A percentile compares a stretch with the other conserved stretches of the same genome.
Conservation (phyloP, 2,888 invertebrate species). For the Parnassius glacialis region DNA sequence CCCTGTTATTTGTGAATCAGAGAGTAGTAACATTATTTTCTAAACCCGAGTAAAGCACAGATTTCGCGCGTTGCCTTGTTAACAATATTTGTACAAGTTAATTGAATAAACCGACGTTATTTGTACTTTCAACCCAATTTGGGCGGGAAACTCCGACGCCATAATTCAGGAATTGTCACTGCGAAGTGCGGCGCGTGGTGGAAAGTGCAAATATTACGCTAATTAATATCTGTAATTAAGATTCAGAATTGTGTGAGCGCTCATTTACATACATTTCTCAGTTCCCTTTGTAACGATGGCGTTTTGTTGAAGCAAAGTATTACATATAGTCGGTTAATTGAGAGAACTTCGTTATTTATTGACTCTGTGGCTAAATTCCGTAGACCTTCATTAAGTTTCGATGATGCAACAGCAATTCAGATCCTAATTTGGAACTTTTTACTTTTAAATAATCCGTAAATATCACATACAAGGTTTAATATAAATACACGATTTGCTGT, state of each 20-base stretch:
- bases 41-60: neutral
- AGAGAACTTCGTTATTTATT: neutral
- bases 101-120: constrained; percentile 8
- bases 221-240: constrained; percentile 20
- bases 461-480: too few species aligned
- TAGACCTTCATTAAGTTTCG: too few species aligned
- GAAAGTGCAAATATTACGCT: constrained; percentile 14
- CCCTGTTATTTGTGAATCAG: too few species aligned
- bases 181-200: neutral
- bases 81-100: constrained; percentile 5
- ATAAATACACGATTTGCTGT: too few species aligned
- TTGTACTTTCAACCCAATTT: constrained; percentile 9
- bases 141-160: constrained; percentile 8
- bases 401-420: too few species aligned
- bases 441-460: too few species aligned
- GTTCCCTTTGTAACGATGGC: constrained; percentile 9
- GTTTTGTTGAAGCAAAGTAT: constrained; percentile 4
- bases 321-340: constrained; percentile 3
- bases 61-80: neutral
- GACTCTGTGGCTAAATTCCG: too few species aligned
- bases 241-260: constrained; percentile 15
- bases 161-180: constrained; percentile 21
- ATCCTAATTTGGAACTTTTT: too few species aligned
- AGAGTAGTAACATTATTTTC: too few species aligned
- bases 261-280: constrained; percentile 10